phyloP scores from a whole-genome alignment of 2,113 vertebrate species.

The Chaetodon auriga region DNA sequence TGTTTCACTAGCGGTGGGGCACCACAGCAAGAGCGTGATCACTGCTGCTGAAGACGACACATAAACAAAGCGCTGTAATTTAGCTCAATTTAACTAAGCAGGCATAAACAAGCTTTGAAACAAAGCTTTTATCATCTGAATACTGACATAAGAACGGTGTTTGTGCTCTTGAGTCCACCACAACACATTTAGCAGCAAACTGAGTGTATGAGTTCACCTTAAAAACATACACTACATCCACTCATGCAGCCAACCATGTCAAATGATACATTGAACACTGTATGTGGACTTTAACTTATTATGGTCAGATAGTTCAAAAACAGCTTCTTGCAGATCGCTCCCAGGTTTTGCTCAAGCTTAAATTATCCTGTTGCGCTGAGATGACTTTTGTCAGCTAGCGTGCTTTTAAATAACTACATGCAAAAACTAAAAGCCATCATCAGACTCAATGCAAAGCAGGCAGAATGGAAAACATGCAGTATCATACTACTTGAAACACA shows the following conservation, averaged over 20 bases:
- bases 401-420: not conserved
- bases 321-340: too few relatives aligned
- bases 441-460: not conserved
- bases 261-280: not conserved
- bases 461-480: not conserved
- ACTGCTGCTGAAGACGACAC: not conserved
- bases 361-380: not conserved
- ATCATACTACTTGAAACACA: not conserved
- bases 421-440: not conserved
- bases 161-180: not conserved
- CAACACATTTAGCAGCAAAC: not conserved
- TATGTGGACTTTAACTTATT: not conserved
- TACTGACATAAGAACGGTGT: not conserved
- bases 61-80: not conserved
- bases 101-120: not conserved
- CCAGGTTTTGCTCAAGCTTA: not conserved
- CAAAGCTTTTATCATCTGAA: not conserved
- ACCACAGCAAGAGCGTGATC: not conserved
- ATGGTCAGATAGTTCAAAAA: not conserved
- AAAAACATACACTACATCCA: not conserved
- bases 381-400: not conserved
- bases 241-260: not conserved
- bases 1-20: not conserved
- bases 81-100: not conserved
- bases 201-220: too few relatives aligned